Evolutionary conservation across 64 coral and sea anemone genomes (phyloP).

Genomic region (Hydrozoanthus tunicans): DNA sequence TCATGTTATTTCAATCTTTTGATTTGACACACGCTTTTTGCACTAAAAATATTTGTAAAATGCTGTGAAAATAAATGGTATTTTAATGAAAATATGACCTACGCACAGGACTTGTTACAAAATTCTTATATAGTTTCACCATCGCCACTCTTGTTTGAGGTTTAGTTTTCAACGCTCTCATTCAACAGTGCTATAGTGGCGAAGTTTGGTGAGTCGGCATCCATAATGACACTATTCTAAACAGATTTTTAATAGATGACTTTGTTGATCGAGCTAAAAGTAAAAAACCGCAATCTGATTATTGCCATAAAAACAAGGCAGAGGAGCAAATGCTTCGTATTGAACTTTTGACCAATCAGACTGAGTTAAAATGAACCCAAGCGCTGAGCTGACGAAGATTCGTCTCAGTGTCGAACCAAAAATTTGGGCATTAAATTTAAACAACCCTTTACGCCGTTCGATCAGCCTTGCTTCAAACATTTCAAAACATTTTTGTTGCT

Average conservation of each 20-base stretch:
- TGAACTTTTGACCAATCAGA: neutral
- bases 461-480: too few relatives aligned
- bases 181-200: slow-evolving; percentile 46
- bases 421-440: too few relatives aligned
- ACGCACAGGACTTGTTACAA: neutral
- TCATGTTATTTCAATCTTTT: slow-evolving; percentile 50
- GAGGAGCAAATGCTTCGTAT: neutral
- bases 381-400: too few relatives aligned
- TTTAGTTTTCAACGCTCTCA: slow-evolving; percentile 28
- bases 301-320: neutral
- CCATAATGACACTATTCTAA: slow-evolving; percentile 32
- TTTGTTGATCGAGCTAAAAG: neutral
- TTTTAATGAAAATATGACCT: neutral
- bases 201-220: slow-evolving; percentile 14
- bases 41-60: slow-evolving; percentile 53
- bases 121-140: neutral
- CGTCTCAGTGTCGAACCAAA: too few relatives aligned
- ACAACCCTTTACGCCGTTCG: too few relatives aligned
- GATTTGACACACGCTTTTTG: slow-evolving; percentile 16
- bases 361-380: too few relatives aligned
- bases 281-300: neutral
- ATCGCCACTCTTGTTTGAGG: neutral
- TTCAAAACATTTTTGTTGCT: too few relatives aligned
- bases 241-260: slow-evolving; percentile 23
- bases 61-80: slow-evolving; percentile 44